Percentiles rank a stretch among this genome's conserved stretches.
These are phyloP conservation scores for Noctuana brunneofusca DNA, from an alignment of 2,888 invertebrate genomes.

Conservation along the genomic window DNA sequence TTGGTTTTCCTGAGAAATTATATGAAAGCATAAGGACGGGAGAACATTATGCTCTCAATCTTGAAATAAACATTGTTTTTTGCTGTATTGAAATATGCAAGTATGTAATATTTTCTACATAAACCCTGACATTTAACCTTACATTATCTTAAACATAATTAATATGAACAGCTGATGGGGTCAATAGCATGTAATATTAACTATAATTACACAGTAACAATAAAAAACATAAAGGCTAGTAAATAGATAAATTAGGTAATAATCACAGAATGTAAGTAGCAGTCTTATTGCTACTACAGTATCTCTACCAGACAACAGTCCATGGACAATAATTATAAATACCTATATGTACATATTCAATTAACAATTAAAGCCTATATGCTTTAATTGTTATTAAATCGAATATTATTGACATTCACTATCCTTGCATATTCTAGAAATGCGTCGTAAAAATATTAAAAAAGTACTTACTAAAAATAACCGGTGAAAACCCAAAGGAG, in stretches of 20 bases:
- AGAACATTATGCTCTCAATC: too few relatives aligned
- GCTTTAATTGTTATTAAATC: too few relatives aligned
- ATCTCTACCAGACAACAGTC: too few relatives aligned
- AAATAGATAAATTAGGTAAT: too few relatives aligned
- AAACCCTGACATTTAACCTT: conserved; percentile 3
- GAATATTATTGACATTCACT: background rate
- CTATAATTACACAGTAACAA: too few relatives aligned
- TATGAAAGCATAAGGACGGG: too few relatives aligned
- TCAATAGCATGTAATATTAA: conserved; percentile 17
- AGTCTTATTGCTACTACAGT: too few relatives aligned
- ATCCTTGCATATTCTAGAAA: conserved; percentile 39
- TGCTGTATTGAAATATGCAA: background rate
- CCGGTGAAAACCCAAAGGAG: conserved; percentile 70
- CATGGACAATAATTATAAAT: too few relatives aligned
- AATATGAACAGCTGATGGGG: conserved; percentile 6
- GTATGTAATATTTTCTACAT: background rate
- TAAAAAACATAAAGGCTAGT: too few relatives aligned
- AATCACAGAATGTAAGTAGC: too few relatives aligned
- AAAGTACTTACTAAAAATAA: conserved; percentile 72
- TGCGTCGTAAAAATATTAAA: conserved; percentile 4
- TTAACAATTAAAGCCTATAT: background rate
- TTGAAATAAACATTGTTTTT: background rate
- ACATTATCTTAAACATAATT: conserved; percentile 1
- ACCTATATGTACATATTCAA: too few relatives aligned
- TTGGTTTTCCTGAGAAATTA: background rate